phyloP scores from a whole-genome alignment of 1,140 invertebrate species.

The Euura lappo region DNA sequence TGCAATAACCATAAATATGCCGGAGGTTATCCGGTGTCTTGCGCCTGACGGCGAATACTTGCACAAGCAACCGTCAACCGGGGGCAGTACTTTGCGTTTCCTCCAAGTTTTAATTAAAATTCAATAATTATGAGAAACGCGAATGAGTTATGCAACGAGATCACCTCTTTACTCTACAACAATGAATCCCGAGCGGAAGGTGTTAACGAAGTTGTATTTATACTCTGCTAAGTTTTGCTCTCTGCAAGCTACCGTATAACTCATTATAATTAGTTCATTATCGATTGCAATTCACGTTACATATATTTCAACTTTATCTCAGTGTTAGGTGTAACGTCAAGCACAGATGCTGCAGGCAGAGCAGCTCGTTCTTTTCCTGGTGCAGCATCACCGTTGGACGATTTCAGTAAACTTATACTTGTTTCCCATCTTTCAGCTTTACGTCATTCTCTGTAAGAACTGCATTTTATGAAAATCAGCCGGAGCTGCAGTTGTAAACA shows the following conservation, averaged over 20 bases:
- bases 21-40: not conserved
- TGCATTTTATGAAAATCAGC: too few species aligned
- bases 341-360: too few species aligned
- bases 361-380: too few species aligned
- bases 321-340: too few species aligned
- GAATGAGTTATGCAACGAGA: not conserved
- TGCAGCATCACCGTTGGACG: too few species aligned
- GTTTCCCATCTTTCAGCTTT: too few species aligned
- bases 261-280: not conserved
- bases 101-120: not conserved
- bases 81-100: not conserved
- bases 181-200: too few species aligned
- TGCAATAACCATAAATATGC: not conserved
- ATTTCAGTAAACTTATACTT: too few species aligned
- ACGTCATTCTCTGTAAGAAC: too few species aligned
- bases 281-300: not conserved
- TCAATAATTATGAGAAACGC: constrained; percentile 3
- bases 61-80: not conserved
- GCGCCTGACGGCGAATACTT: not conserved
- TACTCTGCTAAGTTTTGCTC: not conserved
- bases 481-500: too few species aligned
- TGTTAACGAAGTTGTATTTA: too few species aligned
- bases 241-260: not conserved
- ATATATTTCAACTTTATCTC: not conserved
- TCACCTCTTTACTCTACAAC: not conserved